These are phyloP conservation scores for Diceros bicornis DNA, from an alignment of 2,797 vertebrate species.

Conservation along the genomic window DNA sequence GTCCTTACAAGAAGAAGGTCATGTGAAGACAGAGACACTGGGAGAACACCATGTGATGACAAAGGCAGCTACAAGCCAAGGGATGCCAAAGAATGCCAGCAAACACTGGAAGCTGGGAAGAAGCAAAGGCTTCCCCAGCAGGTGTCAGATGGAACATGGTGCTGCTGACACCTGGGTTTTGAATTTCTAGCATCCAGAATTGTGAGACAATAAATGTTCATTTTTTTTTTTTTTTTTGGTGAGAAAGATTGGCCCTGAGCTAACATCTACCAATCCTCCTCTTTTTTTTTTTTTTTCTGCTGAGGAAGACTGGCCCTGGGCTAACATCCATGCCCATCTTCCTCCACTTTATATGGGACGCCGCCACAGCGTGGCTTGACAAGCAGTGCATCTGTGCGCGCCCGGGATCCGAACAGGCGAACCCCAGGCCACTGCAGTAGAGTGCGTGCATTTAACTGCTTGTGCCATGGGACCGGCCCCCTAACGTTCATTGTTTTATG, in stretches of 20 bases:
- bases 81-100: neutral
- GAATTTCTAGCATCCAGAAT: neutral
- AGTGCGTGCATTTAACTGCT: too few relatives aligned
- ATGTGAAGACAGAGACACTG: neutral
- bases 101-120: neutral
- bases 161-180: neutral
- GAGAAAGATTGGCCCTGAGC: too few relatives aligned
- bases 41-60: neutral
- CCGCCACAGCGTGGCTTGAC: too few relatives aligned
- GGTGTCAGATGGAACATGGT: neutral
- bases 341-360: too few relatives aligned
- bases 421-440: too few relatives aligned
- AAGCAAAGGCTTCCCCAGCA: neutral
- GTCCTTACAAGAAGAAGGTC: neutral
- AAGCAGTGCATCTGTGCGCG: too few relatives aligned
- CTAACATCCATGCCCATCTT: too few relatives aligned
- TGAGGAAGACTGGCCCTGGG: too few relatives aligned
- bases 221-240: neutral
- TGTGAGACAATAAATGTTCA: neutral
- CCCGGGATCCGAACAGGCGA: too few relatives aligned
- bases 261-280: too few relatives aligned
- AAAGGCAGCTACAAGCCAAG: neutral
- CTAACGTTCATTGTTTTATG: neutral
- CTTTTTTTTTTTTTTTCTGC: too few relatives aligned
- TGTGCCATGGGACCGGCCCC: too few relatives aligned